Evolutionary conservation across 2,797 vertebrate genomes (phyloP).

Genomic region (Pseudotriccus pelzelni): DNA sequence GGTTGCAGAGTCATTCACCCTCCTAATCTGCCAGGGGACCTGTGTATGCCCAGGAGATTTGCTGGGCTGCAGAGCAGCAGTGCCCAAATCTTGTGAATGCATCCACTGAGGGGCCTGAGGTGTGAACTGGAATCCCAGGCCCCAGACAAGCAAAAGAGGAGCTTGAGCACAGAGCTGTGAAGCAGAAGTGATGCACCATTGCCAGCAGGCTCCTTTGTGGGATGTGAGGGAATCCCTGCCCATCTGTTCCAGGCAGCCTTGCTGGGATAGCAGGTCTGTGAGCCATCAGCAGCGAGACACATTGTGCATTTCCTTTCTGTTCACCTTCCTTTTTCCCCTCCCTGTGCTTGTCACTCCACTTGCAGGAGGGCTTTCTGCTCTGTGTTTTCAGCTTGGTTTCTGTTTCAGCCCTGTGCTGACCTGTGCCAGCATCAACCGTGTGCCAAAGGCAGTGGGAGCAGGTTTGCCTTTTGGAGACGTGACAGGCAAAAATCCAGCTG

Average conservation of each 20-base stretch:
- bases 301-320: background rate
- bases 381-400: background rate
- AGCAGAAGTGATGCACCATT: background rate
- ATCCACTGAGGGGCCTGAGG: background rate
- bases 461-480: background rate
- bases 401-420: background rate
- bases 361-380: background rate
- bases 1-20: background rate
- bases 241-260: background rate
- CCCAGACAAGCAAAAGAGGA: background rate
- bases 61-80: background rate
- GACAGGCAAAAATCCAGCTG: background rate
- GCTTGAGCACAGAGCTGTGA: background rate
- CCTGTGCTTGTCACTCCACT: background rate
- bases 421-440: background rate
- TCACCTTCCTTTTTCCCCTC: background rate
- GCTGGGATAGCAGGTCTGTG: background rate
- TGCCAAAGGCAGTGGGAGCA: background rate
- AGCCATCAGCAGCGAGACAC: background rate
- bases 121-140: background rate
- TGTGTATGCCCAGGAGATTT: background rate
- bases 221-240: background rate
- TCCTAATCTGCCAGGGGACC: background rate
- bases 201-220: background rate
- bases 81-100: background rate